Evolutionary conservation across 2,797 vertebrate genomes (phyloP).

Genomic region (Echeneis naucrates): DNA sequence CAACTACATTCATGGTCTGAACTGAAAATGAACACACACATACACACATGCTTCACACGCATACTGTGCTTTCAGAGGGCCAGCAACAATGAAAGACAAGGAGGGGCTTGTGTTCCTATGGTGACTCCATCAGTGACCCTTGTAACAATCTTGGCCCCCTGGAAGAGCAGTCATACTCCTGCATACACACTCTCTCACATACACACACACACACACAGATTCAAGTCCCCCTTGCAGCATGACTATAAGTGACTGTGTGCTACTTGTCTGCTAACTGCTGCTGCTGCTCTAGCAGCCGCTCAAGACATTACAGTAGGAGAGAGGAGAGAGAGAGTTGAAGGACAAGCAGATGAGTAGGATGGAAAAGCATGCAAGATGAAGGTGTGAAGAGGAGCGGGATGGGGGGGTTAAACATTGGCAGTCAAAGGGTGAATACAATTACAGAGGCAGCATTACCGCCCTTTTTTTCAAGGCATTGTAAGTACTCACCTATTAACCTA

Average conservation of each 20-base stretch:
- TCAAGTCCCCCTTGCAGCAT: conserved; percentile 30
- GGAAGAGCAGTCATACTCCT: conserved; percentile 70
- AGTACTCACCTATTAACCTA: conserved; percentile 62
- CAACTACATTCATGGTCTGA: background rate
- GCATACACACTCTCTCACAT: conserved; percentile 18
- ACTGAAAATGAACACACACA: background rate
- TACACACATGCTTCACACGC: background rate
- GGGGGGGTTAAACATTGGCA: conserved; percentile 25
- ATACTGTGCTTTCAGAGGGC: conserved; percentile 24
- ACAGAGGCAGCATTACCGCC: conserved; percentile 30
- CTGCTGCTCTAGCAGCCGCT: conserved; percentile 36
- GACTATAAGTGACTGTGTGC: conserved; percentile 58
- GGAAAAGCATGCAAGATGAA: no score
- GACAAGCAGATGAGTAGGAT: conserved; percentile 62
- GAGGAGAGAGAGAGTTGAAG: conserved; percentile 58
- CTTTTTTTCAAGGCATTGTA: conserved; percentile 30
- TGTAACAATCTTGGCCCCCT: conserved; percentile 69
- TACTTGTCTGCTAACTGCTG: conserved; percentile 42
- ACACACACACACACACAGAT: conserved; percentile 17
- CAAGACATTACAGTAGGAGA: conserved; percentile 40
- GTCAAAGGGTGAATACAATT: conserved; percentile 51
- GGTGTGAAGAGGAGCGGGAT: conserved; percentile 28
- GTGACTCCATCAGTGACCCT: conserved; percentile 73
- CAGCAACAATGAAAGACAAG: conserved; percentile 47
- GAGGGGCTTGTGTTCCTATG: conserved; percentile 75